A percentile compares a stretch with the other conserved stretches of the same genome.
Evolutionary conservation across 2,113 vertebrate species (phyloP).

Genomic region (Pelvicachromis taeniatus): DNA sequence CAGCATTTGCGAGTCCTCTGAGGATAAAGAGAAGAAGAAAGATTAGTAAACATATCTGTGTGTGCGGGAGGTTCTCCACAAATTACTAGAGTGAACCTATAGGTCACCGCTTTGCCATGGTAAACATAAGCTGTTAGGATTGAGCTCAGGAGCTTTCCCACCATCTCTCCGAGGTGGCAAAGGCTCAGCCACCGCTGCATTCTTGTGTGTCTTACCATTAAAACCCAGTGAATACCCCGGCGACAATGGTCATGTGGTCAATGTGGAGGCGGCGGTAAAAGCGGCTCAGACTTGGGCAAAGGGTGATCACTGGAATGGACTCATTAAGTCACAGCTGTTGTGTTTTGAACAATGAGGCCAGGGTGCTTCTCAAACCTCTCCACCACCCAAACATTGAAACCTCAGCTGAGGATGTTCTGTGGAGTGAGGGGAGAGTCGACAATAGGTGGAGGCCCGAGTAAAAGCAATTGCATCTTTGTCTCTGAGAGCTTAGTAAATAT

Average conservation of each 20-base stretch:
- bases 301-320: slow-evolving; percentile 61
- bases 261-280: slow-evolving; percentile 56
- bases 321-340: slow-evolving; percentile 75
- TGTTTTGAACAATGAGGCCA: slow-evolving; percentile 55
- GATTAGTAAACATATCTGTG: neutral
- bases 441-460: neutral
- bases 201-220: slow-evolving; percentile 72
- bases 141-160: slow-evolving; percentile 67
- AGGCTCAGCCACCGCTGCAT: slow-evolving; percentile 55
- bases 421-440: neutral
- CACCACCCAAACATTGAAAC: slow-evolving; percentile 37
- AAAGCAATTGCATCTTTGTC: slow-evolving; percentile 25
- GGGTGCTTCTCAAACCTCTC: slow-evolving; percentile 40
- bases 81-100: slow-evolving; percentile 52
- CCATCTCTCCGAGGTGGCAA: slow-evolving; percentile 46
- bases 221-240: slow-evolving; percentile 63
- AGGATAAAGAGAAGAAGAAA: neutral
- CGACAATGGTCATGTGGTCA: slow-evolving; percentile 72
- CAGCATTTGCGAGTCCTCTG: neutral
- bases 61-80: slow-evolving; percentile 35
- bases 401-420: slow-evolving; percentile 25
- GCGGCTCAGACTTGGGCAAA: slow-evolving; percentile 60
- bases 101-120: slow-evolving; percentile 62
- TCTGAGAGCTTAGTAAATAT: slow-evolving; percentile 20
- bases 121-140: slow-evolving; percentile 67